Percentiles rank a stretch among this genome's conserved stretches.
Conservation (phyloP, 2,113 vertebrate genomes). For the Numenius arquata region DNA sequence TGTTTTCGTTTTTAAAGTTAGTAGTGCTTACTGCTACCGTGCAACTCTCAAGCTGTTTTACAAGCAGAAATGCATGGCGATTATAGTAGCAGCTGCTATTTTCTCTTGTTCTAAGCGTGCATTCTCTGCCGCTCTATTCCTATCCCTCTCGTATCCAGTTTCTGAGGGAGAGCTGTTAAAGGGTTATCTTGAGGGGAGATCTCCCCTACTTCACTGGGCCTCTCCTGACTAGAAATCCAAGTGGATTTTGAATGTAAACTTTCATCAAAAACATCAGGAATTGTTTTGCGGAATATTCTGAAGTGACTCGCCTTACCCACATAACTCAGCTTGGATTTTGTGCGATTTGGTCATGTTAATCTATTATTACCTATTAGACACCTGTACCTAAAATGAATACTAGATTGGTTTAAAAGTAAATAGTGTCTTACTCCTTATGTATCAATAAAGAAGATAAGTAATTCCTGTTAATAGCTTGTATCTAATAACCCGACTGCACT, state of each 20-base stretch:
- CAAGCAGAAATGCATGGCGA: neutral
- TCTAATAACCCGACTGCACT: neutral
- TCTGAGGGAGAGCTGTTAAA: neutral
- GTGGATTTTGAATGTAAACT: neutral
- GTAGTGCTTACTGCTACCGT: neutral
- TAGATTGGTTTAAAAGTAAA: neutral
- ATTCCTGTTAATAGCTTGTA: neutral
- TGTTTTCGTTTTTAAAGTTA: neutral
- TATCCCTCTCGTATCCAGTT: slow-evolving; percentile 2
- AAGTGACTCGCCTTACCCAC: neutral
- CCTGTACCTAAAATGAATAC: neutral
- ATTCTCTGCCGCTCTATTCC: neutral
- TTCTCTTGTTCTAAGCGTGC: neutral
- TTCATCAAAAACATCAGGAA: neutral
- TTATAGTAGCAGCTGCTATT: slow-evolving; percentile 4
- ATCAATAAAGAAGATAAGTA: neutral
- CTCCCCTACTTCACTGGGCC: neutral
- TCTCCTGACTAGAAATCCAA: neutral
- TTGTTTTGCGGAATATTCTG: neutral
- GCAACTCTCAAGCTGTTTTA: neutral
- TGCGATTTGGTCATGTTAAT: neutral
- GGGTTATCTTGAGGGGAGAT: neutral
- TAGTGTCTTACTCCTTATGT: neutral
- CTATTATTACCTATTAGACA: neutral
- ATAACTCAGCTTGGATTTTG: neutral